Base-by-base conservation (phyloP, 2,888 invertebrate genomes). In the Parnassius glacialis region DNA sequence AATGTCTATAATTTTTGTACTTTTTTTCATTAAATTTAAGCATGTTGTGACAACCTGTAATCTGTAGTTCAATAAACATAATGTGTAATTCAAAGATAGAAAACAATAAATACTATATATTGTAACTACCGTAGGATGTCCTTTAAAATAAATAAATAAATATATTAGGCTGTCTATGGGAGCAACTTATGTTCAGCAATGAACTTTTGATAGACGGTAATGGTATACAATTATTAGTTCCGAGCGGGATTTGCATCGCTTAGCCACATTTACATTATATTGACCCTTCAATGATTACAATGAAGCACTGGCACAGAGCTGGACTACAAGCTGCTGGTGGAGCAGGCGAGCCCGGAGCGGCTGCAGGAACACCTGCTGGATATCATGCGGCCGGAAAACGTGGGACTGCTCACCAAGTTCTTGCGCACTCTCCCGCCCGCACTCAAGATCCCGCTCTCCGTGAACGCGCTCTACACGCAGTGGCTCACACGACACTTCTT, bases 311-410 rank as follows among this genome's bases (percentile, higher is more conserved):
- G 58, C 12, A 0, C 69, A 89, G 89, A 87, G 2, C 64, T 89
- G 43, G 83, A 88, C 80, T 94, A 94, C 81, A 93, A 93, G 75
- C 68, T 89, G 58, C 71, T 94, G 11, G 72, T 93, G 57, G 77
- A 74, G 34, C 80, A 79, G 62, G 78, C 82, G 0, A 56, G 80
- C 0, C 67, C 69, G 3, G 80, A 80, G 2, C 68, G 72, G 56
- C 71, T 85, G 20, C 66, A 73, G 0, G 56, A 65, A 3, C 88
- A 91, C 76, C 53, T 89, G 52, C 71, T 87, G 44, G 11, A 58
- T 58, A 73, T 85, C 48, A 72, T 84, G 42, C 74, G 68, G 58
- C 82, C 87, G n/a, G 91, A 90, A 69, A 87, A 78, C 70, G 79
- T 81, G 42, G 91, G 84, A 62, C 70, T 85, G 72, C 73, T 92